These are phyloP conservation scores for Agrochola lychnidis DNA, from an alignment of 2,888 invertebrate genomes.

Conservation along the genomic window DNA sequence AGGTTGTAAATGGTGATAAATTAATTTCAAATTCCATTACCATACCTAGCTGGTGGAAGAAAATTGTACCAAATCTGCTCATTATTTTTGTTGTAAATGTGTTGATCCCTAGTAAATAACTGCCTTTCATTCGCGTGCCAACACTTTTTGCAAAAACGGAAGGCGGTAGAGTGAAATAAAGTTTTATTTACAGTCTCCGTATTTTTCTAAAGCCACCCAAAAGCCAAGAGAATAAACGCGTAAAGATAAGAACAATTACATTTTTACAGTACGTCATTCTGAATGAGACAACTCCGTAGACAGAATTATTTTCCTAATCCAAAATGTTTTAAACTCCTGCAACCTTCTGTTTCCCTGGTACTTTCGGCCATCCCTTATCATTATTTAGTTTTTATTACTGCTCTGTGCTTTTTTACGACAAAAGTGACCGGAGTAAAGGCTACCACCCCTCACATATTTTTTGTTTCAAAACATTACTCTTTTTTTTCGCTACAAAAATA, in stretches of 20 bases:
- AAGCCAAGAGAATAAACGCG: conserved; percentile 36
- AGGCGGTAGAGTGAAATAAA: conserved; percentile 29
- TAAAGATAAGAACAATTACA: conserved; percentile 50
- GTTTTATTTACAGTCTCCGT: conserved; percentile 40
- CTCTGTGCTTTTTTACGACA: conserved; percentile 57
- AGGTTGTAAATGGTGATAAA: conserved; percentile 32
- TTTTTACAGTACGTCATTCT: conserved; percentile 57
- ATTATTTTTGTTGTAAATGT: conserved; percentile 38
- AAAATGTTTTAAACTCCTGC: conserved; percentile 62
- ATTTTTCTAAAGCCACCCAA: conserved; percentile 27
- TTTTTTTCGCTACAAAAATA: conserved; percentile 38
- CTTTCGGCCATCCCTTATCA: conserved; percentile 60
- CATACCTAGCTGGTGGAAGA: conserved; percentile 4
- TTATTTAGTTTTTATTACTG: conserved; percentile 64
- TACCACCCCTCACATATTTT: conserved; percentile 47
- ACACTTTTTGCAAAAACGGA: conserved; percentile 16
- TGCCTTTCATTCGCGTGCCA: conserved; percentile 6
- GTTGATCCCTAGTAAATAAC: conserved; percentile 39
- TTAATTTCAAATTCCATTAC: conserved; percentile 41
- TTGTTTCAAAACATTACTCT: conserved; percentile 54
- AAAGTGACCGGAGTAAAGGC: conserved; percentile 53
- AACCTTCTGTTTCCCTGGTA: conserved; percentile 52
- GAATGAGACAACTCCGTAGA: conserved; percentile 36
- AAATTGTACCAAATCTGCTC: conserved; percentile 41
- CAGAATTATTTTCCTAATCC: conserved; percentile 59